Base-by-base conservation (phyloP, 2,113 vertebrate genomes). In the Gobio gobio region DNA sequence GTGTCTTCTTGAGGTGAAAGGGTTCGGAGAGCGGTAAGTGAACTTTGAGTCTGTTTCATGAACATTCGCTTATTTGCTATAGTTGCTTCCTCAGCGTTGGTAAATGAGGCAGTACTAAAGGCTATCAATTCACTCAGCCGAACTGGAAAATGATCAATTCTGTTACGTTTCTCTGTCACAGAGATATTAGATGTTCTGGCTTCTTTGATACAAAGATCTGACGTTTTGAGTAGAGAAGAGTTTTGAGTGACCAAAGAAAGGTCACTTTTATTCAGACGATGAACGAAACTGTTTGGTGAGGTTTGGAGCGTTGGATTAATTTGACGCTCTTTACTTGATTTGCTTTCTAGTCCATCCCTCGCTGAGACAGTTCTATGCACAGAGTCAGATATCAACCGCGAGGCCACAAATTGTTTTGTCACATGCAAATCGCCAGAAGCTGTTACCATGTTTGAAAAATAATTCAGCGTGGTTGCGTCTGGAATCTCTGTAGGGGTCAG, bases 261-360 rank as follows among this genome's bases (percentile, higher is more conserved):
- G 73, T 49, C 54, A 43, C 68, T 85, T 77, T 77, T 49, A 14
- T 64, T 72, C 49, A 72, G 29, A 5, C 47, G 40, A 73, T 85
- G 54, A 83, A 78, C 59, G 70, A 73, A 85, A 73, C 45, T 43
- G 40, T 13, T 72, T 82, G 64, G 29, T 36, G 22, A 24, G 47
- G 49, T 70, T 33, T 83, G 73, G 72, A 56, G 36, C 10, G 45
- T 70, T 77, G 26, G 56, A 73, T 82, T 68, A 47, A 83, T 82
- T 72, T 83, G 61, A 78, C 59, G 47, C 45, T 54, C 14, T 29
- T 58, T 22, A 77, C 72, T 49, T 78, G 79, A 74, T 85, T 87
- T 75, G 6, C 83, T 64, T 82, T 61, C 33, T 68, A 74, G 75
- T 68, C 24, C 10, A 9, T 87, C 63, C 54, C 78, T 82, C 59